These are phyloP conservation scores for Schlechtendalia chinensis DNA, from an alignment of 1,140 invertebrate genomes.

Conservation along the genomic window DNA sequence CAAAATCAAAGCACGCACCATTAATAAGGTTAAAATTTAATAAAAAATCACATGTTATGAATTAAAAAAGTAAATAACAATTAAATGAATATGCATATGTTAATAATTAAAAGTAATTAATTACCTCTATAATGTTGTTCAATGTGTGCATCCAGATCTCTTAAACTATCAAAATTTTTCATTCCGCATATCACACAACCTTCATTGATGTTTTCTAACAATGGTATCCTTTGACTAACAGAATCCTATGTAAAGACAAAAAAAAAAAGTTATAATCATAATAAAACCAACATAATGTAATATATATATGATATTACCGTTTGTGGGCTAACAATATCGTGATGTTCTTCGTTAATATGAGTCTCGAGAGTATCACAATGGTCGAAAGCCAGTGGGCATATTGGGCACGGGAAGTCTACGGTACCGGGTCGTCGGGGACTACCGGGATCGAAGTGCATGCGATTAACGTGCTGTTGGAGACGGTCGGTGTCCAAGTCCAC, in stretches of 20 bases:
- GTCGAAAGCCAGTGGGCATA: conserved; percentile 71
- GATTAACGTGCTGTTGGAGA: conserved; percentile 69
- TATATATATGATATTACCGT: conserved; percentile 50
- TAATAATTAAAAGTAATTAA: not conserved
- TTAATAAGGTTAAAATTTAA: too few species aligned
- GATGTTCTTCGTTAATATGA: conserved; percentile 82
- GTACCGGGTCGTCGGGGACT: conserved; percentile 67
- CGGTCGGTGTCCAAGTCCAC: conserved; percentile 32
- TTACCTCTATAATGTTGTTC: conserved; percentile 51
- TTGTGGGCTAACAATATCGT: conserved; percentile 67
- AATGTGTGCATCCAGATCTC: conserved; percentile 46
- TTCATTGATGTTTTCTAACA: conserved; percentile 41
- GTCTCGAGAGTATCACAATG: conserved; percentile 75
- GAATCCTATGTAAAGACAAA: conserved; percentile 11
- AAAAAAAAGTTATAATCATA: not conserved
- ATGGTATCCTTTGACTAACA: conserved; percentile 38
- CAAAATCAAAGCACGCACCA: too few species aligned
- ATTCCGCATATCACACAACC: conserved; percentile 45
- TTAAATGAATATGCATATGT: too few species aligned
- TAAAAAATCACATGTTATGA: too few species aligned
- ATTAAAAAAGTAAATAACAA: too few species aligned
- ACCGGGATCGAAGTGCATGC: conserved; percentile 78
- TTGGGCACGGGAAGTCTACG: conserved; percentile 65
- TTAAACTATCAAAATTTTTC: conserved; percentile 51
- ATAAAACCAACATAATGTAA: not conserved